Base-by-base conservation (phyloP, 2,797 vertebrate species). In the Dendrocincla tyrannina region DNA sequence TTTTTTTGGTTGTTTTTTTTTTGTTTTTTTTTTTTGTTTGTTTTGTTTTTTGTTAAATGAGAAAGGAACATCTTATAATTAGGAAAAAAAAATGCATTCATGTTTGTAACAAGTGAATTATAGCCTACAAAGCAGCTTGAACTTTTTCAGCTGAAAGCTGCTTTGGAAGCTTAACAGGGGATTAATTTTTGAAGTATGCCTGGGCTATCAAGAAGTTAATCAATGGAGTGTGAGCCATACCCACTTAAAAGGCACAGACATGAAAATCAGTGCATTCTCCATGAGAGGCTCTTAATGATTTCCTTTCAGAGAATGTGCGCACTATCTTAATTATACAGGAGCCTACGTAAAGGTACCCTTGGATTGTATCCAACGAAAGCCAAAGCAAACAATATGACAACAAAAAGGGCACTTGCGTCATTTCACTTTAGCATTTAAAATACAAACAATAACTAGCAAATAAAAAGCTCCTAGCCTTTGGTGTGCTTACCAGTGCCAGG, bases 361-460 rank as follows among this genome's bases (percentile, higher is more conserved):
- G 98, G 97, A 93, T 11, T 47, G 58, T 77, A 66, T 97, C 97
- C 97, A 98, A 77, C 9, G 35, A 94, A 92, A 97, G 97, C 96
- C 96, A 97, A 68, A 91, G 91, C 97, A 98, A 98, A 98, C 97
- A 98, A 98, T 98, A 96, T 95, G 89, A 98, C 97, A 98, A 98
- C 95, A 17, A 97, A 98, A 96, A 96, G 86, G 83, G 89, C 89
- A 96, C 95, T 97, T 98, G 97, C 97, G 97, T 98, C 98, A 98
- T 92, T 96, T 97, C 91, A 95, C 93, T 97, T 96, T 56, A 95
- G 94, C 93, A 23, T 96, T 98, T 97, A 90, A 39, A 63, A 80
- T 91, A 64, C 94, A 97, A 98, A 98, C 98, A 98, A 98, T 98
- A 96, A 96, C 84, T 95, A 97, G 96, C 97, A 97, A 98, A 97